Base-by-base conservation (phyloP, 2,113 vertebrate genomes). In the Vulpes ferrilata region DNA sequence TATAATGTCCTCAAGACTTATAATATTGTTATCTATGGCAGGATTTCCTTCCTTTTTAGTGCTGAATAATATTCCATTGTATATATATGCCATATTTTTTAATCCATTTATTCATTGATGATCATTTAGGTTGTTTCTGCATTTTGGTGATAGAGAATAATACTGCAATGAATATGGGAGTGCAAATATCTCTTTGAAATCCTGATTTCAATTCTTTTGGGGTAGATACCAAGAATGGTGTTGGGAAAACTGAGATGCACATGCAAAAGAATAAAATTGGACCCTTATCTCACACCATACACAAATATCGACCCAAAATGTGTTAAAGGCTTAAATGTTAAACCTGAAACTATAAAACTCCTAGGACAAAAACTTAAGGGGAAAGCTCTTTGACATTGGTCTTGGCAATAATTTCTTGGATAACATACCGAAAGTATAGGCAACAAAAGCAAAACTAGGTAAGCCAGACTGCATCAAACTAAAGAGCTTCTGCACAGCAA, bases 201-300 rank as follows among this genome's bases (percentile, higher is more conserved):
- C 25, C 32, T 92, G 53, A 74, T 65, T 80, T 92, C 55, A 85
- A 1, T 73, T 60, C 35, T 94, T 84, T 94, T 89, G 71, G 71
- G 32, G 51, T 71, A 27, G 48, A 73, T 67, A 67, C 13, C 12
- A 55, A 88, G 88, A 64, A 79, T 27, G 9, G 11, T 64, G 17
- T 19, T 38, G 16, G 20, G 12, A 35, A 73, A 83, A 64, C 60
- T 73, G 59, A 55, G 79, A 84, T 32, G 22, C 38, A 88, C 17
- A 16, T 57, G 30, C 1, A 71, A 94, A 71, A 79, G 11, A 84
- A 60, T 87, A 43, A 88, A 91, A 91, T 78, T 69, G 23, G n/a
- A 51, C 19, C 19, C 38, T 87, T 59, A 93, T 27, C 48, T 87
- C 38, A 94, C 3, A 51, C 17, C 7, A 48, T 30, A 71, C 27